Conservation (phyloP, 2,113 vertebrate genomes). For the Machaerirhynchus nigripectus region DNA sequence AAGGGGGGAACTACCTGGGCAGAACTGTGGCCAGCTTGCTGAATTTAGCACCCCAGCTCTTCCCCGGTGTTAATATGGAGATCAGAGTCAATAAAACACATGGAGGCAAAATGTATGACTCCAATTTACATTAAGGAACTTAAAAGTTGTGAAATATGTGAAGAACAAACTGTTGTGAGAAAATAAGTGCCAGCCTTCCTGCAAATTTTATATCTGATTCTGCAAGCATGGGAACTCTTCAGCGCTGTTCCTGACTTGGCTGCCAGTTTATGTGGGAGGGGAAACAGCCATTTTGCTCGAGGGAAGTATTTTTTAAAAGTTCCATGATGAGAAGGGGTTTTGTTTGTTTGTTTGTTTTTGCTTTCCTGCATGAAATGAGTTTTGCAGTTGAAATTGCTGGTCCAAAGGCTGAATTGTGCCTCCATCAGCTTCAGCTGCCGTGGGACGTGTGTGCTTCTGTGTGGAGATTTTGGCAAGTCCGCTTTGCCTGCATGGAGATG, state of each 20-base stretch:
- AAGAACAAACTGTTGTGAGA: conserved; percentile 71
- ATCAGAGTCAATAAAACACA: conserved; percentile 65
- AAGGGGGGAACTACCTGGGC: background rate
- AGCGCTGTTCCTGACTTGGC: conserved; percentile 67
- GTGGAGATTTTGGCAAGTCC: background rate
- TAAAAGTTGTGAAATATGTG: conserved; percentile 71
- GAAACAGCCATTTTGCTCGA: conserved; percentile 68
- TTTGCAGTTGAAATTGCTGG: conserved; percentile 29
- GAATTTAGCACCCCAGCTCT: background rate
- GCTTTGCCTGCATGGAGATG: background rate
- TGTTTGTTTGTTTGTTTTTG: conserved; percentile 59
- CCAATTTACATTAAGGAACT: conserved; percentile 67
- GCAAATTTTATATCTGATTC: conserved; percentile 65
- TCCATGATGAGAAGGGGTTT: conserved; percentile 54
- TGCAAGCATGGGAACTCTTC: conserved; percentile 62
- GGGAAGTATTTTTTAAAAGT: conserved; percentile 58
- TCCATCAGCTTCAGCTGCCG: background rate
- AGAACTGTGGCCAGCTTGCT: background rate
- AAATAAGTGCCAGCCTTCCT: conserved; percentile 70
- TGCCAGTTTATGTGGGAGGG: conserved; percentile 69
- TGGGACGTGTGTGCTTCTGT: background rate
- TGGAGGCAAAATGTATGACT: conserved; percentile 59
- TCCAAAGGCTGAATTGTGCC: conserved; percentile 36
- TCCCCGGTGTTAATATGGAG: conserved; percentile 35
- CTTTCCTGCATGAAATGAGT: conserved; percentile 37